A percentile compares a stretch with the other conserved stretches of the same genome.
Evolutionary conservation across 1,140 invertebrate genomes (phyloP).

Genomic region (Zaprionus gabonicus): DNA sequence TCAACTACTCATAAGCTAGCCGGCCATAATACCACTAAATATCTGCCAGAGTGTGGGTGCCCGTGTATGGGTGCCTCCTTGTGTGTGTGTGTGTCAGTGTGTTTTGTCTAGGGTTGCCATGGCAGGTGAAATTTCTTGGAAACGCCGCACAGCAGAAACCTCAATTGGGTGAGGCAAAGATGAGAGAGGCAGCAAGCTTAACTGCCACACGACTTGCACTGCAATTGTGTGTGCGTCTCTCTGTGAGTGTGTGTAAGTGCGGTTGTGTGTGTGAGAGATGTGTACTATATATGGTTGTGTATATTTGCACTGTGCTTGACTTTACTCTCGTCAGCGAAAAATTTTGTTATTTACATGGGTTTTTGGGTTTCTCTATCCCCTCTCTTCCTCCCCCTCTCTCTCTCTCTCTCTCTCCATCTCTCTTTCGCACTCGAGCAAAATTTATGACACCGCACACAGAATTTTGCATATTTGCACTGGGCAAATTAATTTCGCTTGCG

Average conservation of each 20-base stretch:
- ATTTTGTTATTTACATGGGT: constrained; percentile 54
- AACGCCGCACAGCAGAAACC: constrained; percentile 46
- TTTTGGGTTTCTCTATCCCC: constrained; percentile 29
- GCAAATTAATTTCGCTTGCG: constrained; percentile 63
- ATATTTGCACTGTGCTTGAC: constrained; percentile 49
- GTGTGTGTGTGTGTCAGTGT: constrained; percentile 10
- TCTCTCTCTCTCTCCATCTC: not conserved
- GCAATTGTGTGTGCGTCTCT: constrained; percentile 24
- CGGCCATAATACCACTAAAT: constrained; percentile 65
- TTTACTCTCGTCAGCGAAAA: constrained; percentile 59
- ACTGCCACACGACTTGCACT: constrained; percentile 34
- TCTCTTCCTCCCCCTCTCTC: constrained; percentile 1
- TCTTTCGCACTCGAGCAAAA: constrained; percentile 30
- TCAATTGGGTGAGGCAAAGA: constrained; percentile 28
- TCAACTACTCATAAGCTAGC: constrained; percentile 59
- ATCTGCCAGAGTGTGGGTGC: constrained; percentile 22
- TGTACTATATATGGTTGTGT: constrained; percentile 9
- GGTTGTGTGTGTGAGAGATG: not conserved
- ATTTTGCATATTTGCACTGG: constrained; percentile 57
- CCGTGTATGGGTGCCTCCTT: not conserved
- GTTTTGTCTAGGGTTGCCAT: constrained; percentile 51
- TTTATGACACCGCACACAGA: constrained; percentile 58
- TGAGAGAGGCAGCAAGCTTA: constrained; percentile 11
- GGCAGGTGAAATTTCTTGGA: constrained; percentile 78
- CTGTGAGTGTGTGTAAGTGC: constrained; percentile 11